phyloP scores from a whole-genome alignment of 2,113 vertebrate species.

The Lophura nycthemera region DNA sequence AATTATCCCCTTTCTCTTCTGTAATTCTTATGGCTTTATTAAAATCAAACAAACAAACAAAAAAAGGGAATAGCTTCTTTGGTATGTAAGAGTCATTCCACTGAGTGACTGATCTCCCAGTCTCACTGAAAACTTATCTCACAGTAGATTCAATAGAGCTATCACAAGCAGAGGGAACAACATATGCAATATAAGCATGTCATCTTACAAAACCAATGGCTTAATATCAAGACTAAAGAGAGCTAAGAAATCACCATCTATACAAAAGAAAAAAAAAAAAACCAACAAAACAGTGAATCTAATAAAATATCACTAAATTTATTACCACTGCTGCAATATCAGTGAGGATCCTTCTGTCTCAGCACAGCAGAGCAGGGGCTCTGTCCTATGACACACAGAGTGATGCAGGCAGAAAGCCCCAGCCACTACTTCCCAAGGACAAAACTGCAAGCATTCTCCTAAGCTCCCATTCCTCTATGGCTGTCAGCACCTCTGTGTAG shows the following conservation, averaged over 20 bases:
- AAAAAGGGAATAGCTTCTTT: neutral
- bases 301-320: neutral
- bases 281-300: neutral
- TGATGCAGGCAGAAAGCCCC: neutral
- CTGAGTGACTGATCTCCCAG: neutral
- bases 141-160: neutral
- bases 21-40: neutral
- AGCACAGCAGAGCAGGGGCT: neutral
- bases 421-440: neutral
- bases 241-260: neutral
- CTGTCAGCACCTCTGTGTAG: neutral
- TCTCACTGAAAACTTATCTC: neutral
- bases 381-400: neutral
- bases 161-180: neutral
- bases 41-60: too few species aligned
- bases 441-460: neutral
- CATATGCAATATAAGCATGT: neutral
- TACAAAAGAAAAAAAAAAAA: neutral
- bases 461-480: neutral
- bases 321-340: neutral
- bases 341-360: neutral
- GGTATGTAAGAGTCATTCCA: neutral
- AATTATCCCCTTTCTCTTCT: neutral
- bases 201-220: neutral
- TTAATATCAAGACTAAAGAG: neutral